phyloP scores from a whole-genome alignment of 2,113 vertebrate species.

The Dicentrarchus labrax region DNA sequence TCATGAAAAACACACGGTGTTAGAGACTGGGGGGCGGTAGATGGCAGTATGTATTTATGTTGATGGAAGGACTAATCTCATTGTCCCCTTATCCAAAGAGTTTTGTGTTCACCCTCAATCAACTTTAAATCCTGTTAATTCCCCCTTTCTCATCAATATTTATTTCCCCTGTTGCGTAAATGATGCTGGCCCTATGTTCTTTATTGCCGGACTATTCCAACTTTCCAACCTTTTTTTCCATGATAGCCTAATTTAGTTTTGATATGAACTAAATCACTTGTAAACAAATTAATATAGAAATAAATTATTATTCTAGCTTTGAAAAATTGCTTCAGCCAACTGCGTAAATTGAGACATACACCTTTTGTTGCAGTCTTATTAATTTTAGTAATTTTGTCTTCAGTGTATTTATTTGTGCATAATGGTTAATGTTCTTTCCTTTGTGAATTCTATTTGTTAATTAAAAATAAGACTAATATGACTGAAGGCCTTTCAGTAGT shows the following conservation, averaged over 20 bases:
- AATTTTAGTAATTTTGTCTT: constrained; percentile 8
- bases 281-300: not conserved
- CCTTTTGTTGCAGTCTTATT: constrained; percentile 10
- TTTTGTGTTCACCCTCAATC: constrained; percentile 57
- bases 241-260: constrained; percentile 10
- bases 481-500: too few relatives aligned
- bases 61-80: constrained; percentile 57
- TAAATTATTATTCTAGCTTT: not conserved
- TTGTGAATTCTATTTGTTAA: not conserved
- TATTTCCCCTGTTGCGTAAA: constrained; percentile 56
- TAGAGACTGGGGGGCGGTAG: constrained; percentile 29
- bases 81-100: constrained; percentile 51
- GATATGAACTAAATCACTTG: constrained; percentile 5
- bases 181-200: constrained; percentile 27
- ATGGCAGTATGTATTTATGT: constrained; percentile 56
- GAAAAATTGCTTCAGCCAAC: not conserved
- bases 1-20: constrained; percentile 37
- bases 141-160: constrained; percentile 68
- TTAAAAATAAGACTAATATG: too few relatives aligned
- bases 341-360: not conserved
- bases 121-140: constrained; percentile 72
- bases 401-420: not conserved
- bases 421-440: not conserved
- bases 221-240: not conserved
- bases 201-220: constrained; percentile 11